Conservation (phyloP, 2,888 invertebrate species). For the Margaritifera margaritifera region DNA sequence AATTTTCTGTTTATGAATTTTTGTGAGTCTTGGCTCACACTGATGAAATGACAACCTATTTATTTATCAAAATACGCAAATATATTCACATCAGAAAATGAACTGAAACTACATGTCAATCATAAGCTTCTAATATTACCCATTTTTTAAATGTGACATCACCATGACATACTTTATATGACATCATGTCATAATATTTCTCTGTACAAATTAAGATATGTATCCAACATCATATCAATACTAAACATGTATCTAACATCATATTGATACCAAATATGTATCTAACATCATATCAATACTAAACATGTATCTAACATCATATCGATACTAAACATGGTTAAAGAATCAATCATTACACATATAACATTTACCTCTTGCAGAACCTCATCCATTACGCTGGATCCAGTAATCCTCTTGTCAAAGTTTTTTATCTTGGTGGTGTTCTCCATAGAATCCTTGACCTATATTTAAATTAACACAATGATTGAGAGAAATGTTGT, state of each 20-base stretch:
- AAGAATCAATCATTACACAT: neutral
- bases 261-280: neutral
- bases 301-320: neutral
- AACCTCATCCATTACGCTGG: slow-evolving; percentile 88
- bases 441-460: slow-evolving; percentile 58
- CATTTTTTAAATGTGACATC: too few species aligned
- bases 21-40: too few species aligned
- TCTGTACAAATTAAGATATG: too few species aligned
- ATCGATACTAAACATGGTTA: neutral
- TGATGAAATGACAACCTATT: too few species aligned
- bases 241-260: neutral
- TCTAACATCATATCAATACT: neutral
- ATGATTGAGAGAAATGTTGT: too few species aligned
- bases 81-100: too few species aligned
- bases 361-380: slow-evolving; percentile 82
- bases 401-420: slow-evolving; percentile 83
- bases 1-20: too few species aligned
- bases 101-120: too few species aligned
- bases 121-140: too few species aligned
- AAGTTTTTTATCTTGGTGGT: slow-evolving; percentile 59
- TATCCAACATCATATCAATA: neutral
- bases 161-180: too few species aligned
- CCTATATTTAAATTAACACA: slow-evolving; percentile 26
- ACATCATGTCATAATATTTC: too few species aligned
- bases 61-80: too few species aligned